Base-by-base conservation (phyloP, 2,888 invertebrate genomes). In the Drosophila paramelanica region DNA sequence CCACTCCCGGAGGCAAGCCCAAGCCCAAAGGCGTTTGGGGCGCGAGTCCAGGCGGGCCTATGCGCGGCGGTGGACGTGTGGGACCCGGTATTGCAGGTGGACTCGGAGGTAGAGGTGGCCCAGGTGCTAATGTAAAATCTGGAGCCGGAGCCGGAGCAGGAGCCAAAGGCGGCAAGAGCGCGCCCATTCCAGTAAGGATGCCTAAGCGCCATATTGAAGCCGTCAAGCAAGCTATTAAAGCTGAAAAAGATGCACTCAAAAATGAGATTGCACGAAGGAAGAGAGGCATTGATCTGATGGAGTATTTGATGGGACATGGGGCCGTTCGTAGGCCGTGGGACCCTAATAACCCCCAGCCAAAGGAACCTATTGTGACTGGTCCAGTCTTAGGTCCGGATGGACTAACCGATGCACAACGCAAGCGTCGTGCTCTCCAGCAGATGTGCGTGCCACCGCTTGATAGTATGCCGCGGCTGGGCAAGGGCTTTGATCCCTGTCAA, bases 381-480 rank as follows among this genome's bases (percentile, higher is more conserved):
- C 67, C 61, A 17, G 53, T 62, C 4, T 13, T 62, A 3, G 90
- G 73, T 1, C 45, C 60, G 0, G 80, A 79, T 14, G 73, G 84
- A 6, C 59, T 80, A 0, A 88, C 69, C 1, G 71, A 64, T 20
- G 62, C 55, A 3, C 58, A 89, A 17, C 76, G 89, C 3, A 56
- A 17, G 20, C 81, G 70, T 8, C 61, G 61, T 6, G 49, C 20
- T 1, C 67, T 89, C 5, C 58, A 49, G 10, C 67, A 81, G 14
- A 59, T 69, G 17, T 75, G 79, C 13, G 66, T 80, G 5, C 90
- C 87, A 0, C 64, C 86, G 4, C 50, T 91, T 0, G 81, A 88
- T 3, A 71, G 62, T 56, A 64, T 89, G 27, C 79, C 88, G 10
- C 79, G 90, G 0, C 78, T 75, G 23, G 84, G 82, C n/a, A 90